Conservation (phyloP, 2,113 vertebrate genomes). For the Phoxinus phoxinus region DNA sequence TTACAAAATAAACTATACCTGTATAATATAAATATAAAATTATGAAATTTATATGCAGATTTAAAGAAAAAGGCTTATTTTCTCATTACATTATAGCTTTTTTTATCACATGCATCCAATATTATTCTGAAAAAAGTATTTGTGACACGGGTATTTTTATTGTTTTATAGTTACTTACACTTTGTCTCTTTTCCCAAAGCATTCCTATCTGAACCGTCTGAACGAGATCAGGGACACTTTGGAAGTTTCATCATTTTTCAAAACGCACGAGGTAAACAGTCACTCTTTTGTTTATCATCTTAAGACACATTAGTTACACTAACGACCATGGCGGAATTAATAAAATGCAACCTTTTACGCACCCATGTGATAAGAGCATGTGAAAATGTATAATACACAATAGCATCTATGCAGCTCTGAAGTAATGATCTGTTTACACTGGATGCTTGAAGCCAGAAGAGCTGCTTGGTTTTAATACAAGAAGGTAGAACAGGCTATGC, state of each 20-base stretch:
- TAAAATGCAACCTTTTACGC: neutral
- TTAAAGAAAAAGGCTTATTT: neutral
- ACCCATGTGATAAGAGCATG: slow-evolving; percentile 8
- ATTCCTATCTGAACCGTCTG: slow-evolving; percentile 85
- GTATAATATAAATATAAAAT: no score
- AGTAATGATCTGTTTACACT: neutral
- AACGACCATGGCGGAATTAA: neutral
- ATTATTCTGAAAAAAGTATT: neutral
- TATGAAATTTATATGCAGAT: neutral
- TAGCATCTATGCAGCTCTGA: neutral
- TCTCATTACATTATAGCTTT: neutral
- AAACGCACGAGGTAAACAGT: slow-evolving; percentile 88
- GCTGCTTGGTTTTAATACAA: neutral
- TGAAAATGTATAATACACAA: neutral
- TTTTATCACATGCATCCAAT: neutral
- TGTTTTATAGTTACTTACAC: neutral
- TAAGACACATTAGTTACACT: neutral
- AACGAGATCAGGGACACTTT: slow-evolving; percentile 85
- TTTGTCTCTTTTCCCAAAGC: slow-evolving; percentile 72
- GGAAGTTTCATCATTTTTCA: slow-evolving; percentile 91
- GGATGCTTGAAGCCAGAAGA: neutral
- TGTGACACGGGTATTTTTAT: neutral
- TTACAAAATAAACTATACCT: neutral
- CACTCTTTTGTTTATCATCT: neutral
- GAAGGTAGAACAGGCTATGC: slow-evolving; percentile 3